Evolutionary conservation across 2,113 vertebrate species (phyloP), one percentile per base, ranked within the genome.

Genomic region (Phaethon lepturus): DNA sequence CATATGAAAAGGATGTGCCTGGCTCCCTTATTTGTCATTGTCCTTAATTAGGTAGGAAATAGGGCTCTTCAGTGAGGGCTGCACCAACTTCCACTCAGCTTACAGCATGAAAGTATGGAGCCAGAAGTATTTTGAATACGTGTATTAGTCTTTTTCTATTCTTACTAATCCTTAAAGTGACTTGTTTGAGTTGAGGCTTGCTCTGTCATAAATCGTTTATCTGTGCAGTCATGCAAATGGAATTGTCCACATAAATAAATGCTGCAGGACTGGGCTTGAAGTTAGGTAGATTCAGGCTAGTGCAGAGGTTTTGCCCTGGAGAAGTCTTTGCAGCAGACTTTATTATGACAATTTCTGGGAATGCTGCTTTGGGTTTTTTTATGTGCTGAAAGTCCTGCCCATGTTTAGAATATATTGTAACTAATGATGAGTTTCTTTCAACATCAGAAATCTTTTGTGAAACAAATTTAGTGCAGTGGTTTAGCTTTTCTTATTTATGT

Each of bases 211-310:
- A 92, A 66, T 44, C 80, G 67, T 95, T 95, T 90, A 90, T 75
- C 84, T 92, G 58, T 86, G 62, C 71, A 85, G 88, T 83, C 74
- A 58, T 77, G 81, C 88, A 74, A 47, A 93, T 86, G 87, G 95
- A 94, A 94, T 95, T 93, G 88, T 79, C 78, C 88, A 88, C 45
- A 58, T 86, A 95, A 91, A 93, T 92, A 91, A 92, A 93, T 0
- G 5, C 88, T 67, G 75, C 93, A 88, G 90, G 85, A 90, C 88
- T 88, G 93, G 69, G 81, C 87, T 90, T 95, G 92, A 94, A 96
- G 71, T 91, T 58, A 78, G 73, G 47, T 52, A 80, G 68, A 77
- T 50, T 62, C 33, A 87, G 77, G 31, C 84, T 55, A 25, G 13
- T 19, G 38, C 67, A 60, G 59, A 88, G 35, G 3, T 69, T 90